phyloP scores from a whole-genome alignment of 2,113 vertebrate genomes.

The Pyrgilauda ruficollis region DNA sequence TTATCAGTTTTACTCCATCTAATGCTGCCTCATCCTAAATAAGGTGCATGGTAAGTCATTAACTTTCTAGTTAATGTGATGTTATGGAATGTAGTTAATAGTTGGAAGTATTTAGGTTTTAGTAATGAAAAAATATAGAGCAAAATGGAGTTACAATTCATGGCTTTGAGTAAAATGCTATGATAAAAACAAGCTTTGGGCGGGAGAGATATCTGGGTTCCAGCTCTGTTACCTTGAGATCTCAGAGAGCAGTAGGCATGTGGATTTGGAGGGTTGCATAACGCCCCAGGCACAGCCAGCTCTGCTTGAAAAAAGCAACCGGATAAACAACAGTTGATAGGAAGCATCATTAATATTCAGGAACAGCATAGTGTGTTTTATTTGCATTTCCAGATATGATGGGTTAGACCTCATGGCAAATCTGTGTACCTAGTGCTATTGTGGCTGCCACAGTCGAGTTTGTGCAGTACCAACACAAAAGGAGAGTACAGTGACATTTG shows the following conservation, averaged over 20 bases:
- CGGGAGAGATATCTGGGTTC: background rate
- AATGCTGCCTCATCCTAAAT: background rate
- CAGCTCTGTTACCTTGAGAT: background rate
- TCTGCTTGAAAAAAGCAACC: background rate
- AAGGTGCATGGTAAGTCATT: background rate
- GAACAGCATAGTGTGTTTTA: background rate
- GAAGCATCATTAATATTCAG: background rate
- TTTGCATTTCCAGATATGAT: background rate
- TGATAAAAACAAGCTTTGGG: background rate
- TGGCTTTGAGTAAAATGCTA: background rate
- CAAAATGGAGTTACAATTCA: background rate
- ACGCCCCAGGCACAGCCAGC: background rate
- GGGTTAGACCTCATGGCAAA: background rate
- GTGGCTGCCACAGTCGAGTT: background rate
- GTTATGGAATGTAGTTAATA: background rate
- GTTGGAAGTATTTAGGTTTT: background rate
- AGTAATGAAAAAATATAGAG: background rate
- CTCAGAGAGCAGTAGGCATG: background rate
- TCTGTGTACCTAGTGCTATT: rapidly evolving
- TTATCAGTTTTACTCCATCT: background rate
- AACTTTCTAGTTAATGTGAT: background rate
- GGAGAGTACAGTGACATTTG: background rate
- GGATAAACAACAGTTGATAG: background rate
- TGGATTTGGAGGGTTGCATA: conserved; percentile 43
- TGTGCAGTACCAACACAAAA: background rate